Base-by-base conservation (phyloP, 2,888 invertebrate species). In the Mythimna albipuncta region DNA sequence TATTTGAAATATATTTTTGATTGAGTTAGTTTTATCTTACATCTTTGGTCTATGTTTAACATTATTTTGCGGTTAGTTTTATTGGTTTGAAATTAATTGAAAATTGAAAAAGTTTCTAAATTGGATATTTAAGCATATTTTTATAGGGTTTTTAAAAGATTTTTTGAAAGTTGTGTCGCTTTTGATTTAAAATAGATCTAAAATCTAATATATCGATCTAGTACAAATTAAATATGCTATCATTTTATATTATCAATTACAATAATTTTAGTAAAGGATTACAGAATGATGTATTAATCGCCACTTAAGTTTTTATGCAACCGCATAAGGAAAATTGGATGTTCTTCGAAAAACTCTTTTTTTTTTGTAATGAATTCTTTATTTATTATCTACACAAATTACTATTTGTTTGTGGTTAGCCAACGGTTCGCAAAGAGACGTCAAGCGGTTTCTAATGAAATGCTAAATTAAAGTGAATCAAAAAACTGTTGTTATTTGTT, bases 271-370 rank as follows among this genome's bases (percentile, higher is more conserved):
- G 61, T 26, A 50, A 19, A 10, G 26, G 21, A 19, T 54, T 54
- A 19, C 35, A 32, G 38, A 41, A 26, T 66, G 58, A 16, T 16
- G 16, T 35, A 44, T 26, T 50, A 69, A 47, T 68, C 19, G 13
- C 13, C 47, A n/a, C 10, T 50, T 35, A 52, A 21, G 44, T 54
- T 69, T 70, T 64, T 64, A 64, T 64, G 10, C 52, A 64, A 61
- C 13, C 59, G n/a, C 16, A 44, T 57, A 35, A 72, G 75, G 72
- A 79, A 79, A 79, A 79, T 44, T 61, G 11, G 11, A 64, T 9
- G 38, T 55, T 71, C 47, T 10, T 1, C 32, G 47, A 71, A 77
- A 35, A 69, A 32, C 19, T 7, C 2, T 70, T 41, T 64, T 55
- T 59, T 38, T 38, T 38, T 54, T 47, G 16, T 59, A 21, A n/a